Evolutionary conservation across 2,113 vertebrate species (phyloP).

Genomic region (Genyomyrus donnyi): DNA sequence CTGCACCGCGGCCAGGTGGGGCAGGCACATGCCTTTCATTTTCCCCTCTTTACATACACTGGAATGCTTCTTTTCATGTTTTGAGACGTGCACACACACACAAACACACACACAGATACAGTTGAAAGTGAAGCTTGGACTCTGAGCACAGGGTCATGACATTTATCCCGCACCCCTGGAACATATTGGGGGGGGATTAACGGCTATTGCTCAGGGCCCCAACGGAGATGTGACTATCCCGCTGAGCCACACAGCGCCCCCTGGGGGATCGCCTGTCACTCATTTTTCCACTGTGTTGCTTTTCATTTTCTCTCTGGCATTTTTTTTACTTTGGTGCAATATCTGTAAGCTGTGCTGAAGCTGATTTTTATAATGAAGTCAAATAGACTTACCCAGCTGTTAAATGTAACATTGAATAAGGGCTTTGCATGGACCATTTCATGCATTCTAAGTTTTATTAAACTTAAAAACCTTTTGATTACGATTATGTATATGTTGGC

Average conservation of each 20-base stretch:
- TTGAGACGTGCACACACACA: neutral
- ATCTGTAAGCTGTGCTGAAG: neutral
- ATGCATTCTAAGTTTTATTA: neutral
- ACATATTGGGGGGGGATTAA: neutral
- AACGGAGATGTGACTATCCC: neutral
- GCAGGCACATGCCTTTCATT: neutral
- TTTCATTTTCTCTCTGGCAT: neutral
- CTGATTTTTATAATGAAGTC: neutral
- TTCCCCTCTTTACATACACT: neutral
- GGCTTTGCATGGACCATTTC: neutral
- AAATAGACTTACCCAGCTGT: neutral
- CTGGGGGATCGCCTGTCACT: neutral
- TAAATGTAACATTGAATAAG: neutral
- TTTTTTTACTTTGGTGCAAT: neutral
- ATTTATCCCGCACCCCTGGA: neutral
- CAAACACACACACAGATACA: neutral
- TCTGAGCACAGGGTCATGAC: neutral
- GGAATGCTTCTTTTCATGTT: neutral
- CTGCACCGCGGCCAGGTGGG: constrained; percentile 51
- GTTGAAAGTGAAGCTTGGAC: neutral
- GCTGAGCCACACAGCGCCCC: neutral
- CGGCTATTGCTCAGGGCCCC: neutral
- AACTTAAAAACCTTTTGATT: neutral
- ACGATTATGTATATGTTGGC: neutral
- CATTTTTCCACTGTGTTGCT: neutral